Percentiles rank a stretch among this genome's conserved stretches.
Conservation (phyloP, 2,797 vertebrate genomes). For the Mareca strepera region DNA sequence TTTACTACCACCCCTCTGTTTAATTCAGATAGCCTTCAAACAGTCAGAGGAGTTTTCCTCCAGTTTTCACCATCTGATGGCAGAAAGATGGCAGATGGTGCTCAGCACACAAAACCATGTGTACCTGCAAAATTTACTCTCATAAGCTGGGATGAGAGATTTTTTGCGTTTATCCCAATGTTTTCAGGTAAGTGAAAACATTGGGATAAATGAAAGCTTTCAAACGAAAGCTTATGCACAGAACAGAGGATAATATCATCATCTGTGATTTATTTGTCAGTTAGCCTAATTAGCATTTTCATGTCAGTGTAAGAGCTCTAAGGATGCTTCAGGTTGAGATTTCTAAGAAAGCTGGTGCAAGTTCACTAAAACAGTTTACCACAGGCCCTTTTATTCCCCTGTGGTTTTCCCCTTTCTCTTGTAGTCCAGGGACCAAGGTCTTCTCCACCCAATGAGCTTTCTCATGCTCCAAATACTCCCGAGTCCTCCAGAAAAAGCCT, state of each 20-base stretch:
- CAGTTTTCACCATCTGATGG: background rate
- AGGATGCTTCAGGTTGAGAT: background rate
- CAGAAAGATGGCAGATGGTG: background rate
- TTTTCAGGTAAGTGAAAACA: background rate
- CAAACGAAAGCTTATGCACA: background rate
- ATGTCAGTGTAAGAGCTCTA: background rate
- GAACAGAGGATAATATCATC: background rate
- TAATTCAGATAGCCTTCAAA: background rate
- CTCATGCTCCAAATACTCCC: background rate
- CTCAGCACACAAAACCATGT: background rate
- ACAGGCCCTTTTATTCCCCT: background rate
- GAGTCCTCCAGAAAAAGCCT: background rate
- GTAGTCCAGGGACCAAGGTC: background rate
- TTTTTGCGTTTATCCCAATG: background rate
- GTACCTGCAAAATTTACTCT: background rate
- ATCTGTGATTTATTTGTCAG: background rate
- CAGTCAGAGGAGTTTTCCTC: background rate
- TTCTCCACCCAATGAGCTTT: accelerated
- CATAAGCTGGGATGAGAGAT: background rate
- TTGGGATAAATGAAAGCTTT: too few relatives aligned
- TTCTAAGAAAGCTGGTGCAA: background rate
- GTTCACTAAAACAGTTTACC: background rate
- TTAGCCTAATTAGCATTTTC: background rate
- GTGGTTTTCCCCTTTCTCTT: background rate
- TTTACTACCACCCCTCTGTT: background rate